Base-by-base conservation (phyloP, 2,113 vertebrate species). In the Hylia prasina region DNA sequence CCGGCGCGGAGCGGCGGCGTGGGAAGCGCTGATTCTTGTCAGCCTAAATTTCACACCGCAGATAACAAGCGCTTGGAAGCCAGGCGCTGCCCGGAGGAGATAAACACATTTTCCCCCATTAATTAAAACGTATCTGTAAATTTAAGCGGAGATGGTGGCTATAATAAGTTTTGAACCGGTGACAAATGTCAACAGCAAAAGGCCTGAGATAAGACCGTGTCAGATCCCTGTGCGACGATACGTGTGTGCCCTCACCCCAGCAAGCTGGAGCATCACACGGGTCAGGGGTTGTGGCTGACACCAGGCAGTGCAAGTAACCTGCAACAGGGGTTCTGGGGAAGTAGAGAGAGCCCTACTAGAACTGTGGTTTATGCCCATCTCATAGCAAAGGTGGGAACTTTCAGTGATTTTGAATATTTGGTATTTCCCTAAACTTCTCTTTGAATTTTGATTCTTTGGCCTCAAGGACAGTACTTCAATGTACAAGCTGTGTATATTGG, bases 1-100 rank as follows among this genome's bases (percentile, higher is more conserved):
- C 24, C 3, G 20, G 57, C 21, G 64, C 18, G 5, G 93, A 89
- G 96, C 97, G 97, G 97, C 88, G 92, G 95, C 91, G 91, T 97
- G 97, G 98, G 97, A 97, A 98, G 95, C 66, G 92, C 95, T 97
- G 96, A 98, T 98, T 98, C 98, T 98, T 98, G 98, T 98, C 98
- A 98, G 97, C 97, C 97, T 85, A 75, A 94, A 98, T 98, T 98
- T 99, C 98, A 98, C 98, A 98, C 98, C 97, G 91, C 93, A 97
- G 98, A 98, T 98, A 98, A 98, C 97, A 96, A 97, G 96, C 57
- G 97, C 95, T 92, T 66, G 93, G 97, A 98, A 98, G 94, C 90
- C 90, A 75, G 92, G 96, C 94, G 40, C 98, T 99, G 98, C 97
- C 95, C 83, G 94, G 94, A 97, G 96, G 95, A 98, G 98, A 98